Evolutionary conservation across 2,797 vertebrate genomes (phyloP), one percentile per base, ranked within the genome.

Genomic region (Vespertilio murinus): DNA sequence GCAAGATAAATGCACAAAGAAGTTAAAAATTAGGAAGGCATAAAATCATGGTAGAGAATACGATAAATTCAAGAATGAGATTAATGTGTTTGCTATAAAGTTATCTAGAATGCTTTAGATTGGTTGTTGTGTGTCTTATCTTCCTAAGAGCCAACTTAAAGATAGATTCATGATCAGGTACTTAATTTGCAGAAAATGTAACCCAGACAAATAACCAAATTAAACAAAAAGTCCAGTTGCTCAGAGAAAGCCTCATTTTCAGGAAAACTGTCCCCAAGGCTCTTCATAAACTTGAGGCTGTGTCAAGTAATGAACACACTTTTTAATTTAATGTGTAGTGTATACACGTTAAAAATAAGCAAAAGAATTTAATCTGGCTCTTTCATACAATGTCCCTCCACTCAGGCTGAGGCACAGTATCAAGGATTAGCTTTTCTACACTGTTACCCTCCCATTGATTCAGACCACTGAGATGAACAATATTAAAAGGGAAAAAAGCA

Each of bases 381-480:
- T 70, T 93, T 74, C 67, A 11, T 88, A 23, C 67, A 59, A 61
- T n/a, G 23, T 74, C 14, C 54, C 61, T 82, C 22, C 30, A 52
- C 52, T 95, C 45, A 42, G 40, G 38, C 49, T 56, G 23, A 93
- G 40, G 45, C 12, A 35, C 56, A 35, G 7, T 40, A 73, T 77
- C 65, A 94, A 94, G 83, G 77, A 93, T 95, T 67, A 84, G 56
- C 49, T 88, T 96, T 95, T 88, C 89, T 96, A 69, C 45, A 74
- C 59, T 94, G 78, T 73, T 93, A 85, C 4, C 52, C 28, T 91
- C 69, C 56, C 84, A 88, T 52, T 82, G 90, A 96, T 94, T 94
- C 45, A 88, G 64, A 30, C 35, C 65, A 93, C 67, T 92, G 95
- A 96, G 93, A 94, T 69, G 88, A 95, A 91, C 90, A 95, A 82